Conservation (phyloP, 2,797 vertebrate species). For the Jordanella pulchra region DNA sequence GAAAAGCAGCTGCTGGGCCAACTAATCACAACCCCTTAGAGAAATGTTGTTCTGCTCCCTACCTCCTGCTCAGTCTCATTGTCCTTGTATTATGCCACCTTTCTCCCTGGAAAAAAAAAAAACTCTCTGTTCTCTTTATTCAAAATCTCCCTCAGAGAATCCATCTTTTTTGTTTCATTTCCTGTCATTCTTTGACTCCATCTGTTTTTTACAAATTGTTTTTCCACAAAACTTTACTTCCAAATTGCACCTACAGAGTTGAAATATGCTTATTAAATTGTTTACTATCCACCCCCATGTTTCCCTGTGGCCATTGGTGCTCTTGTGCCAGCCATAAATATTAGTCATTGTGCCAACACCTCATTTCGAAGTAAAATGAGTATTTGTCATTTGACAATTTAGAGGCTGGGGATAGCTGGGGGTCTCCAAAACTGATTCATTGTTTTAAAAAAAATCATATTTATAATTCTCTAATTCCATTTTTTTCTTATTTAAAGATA, state of each 20-base stretch:
- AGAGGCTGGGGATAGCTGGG: slow-evolving; percentile 30
- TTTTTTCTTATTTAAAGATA: slow-evolving; percentile 44
- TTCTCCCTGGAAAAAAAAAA: slow-evolving; percentile 35
- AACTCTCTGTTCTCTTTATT: slow-evolving; percentile 34
- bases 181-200: not conserved
- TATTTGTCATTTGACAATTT: slow-evolving; percentile 64
- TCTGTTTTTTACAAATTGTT: slow-evolving; percentile 21
- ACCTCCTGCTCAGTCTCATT: slow-evolving; percentile 52
- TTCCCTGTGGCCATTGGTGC: slow-evolving; percentile 61
- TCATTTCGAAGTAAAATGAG: slow-evolving; percentile 52
- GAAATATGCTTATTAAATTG: slow-evolving; percentile 14
- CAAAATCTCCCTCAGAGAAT: slow-evolving; percentile 37
- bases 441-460: slow-evolving; percentile 63
- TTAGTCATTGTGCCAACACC: slow-evolving; percentile 64
- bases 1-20: slow-evolving; percentile 78
- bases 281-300: slow-evolving; percentile 69
- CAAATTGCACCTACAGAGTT: not conserved
- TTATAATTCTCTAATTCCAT: slow-evolving; percentile 28
- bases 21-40: slow-evolving; percentile 77
- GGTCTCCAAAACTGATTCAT: slow-evolving; percentile 49
- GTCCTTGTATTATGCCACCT: slow-evolving; percentile 59
- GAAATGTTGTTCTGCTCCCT: slow-evolving; percentile 64
- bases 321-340: slow-evolving; percentile 57
- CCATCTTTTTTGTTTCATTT: slow-evolving; percentile 24
- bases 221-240: slow-evolving; percentile 14